These are phyloP conservation scores for Phalacrocorax carbo DNA, from an alignment of 2,113 vertebrate genomes.

Conservation along the genomic window DNA sequence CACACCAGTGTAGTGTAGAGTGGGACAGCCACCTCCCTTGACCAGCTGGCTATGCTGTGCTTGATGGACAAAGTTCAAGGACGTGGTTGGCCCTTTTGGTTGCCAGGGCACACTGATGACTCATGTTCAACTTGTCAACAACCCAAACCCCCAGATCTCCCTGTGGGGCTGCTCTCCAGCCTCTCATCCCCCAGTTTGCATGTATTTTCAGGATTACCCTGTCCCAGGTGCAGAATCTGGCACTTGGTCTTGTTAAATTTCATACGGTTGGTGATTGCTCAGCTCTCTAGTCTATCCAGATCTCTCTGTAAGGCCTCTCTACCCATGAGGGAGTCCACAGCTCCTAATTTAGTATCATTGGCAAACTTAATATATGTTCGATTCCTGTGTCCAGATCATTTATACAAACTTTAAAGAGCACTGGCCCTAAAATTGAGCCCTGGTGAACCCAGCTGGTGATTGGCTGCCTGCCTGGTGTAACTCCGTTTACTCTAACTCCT, in stretches of 20 bases:
- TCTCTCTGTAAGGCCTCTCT: not conserved
- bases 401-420: not conserved
- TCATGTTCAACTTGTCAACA: not conserved
- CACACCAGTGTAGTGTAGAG: not conserved
- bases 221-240: not conserved
- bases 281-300: not conserved
- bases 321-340: not conserved
- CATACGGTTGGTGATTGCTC: not conserved
- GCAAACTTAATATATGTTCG: not conserved
- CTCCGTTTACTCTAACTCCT: not conserved
- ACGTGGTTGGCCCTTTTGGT: not conserved
- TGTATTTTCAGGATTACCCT: not conserved
- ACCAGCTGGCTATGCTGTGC: not conserved
- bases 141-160: not conserved
- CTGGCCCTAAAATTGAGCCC: not conserved
- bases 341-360: not conserved
- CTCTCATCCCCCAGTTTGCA: not conserved
- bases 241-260: not conserved
- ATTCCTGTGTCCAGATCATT: not conserved
- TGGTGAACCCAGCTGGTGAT: not conserved
- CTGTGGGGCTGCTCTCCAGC: not conserved
- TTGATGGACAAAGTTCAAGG: not conserved
- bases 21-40: not conserved
- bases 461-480: not conserved
- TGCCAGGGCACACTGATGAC: not conserved